phyloP scores from a whole-genome alignment of 2,888 invertebrate genomes.

The Campoplex nolae region DNA sequence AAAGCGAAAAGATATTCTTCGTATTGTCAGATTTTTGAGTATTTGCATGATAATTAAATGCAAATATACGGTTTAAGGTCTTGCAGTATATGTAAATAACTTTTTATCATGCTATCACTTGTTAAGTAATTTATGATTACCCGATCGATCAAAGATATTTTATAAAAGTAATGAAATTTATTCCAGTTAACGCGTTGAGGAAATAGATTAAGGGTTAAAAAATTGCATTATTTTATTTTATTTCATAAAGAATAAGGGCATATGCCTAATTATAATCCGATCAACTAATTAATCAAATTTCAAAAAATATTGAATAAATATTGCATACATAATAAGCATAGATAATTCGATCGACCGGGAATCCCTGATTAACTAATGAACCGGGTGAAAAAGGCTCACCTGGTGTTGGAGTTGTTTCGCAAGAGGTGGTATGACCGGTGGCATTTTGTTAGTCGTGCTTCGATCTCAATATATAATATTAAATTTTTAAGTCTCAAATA shows the following conservation, averaged over 20 bases:
- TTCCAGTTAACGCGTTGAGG: neutral
- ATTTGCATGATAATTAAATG: neutral
- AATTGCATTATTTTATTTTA: neutral
- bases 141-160: neutral
- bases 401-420: slow-evolving; percentile 87
- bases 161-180: neutral
- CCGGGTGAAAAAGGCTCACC: slow-evolving; percentile 84
- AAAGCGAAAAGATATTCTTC: neutral
- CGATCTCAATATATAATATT: slow-evolving; percentile 16
- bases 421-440: slow-evolving; percentile 81
- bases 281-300: neutral
- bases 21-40: neutral
- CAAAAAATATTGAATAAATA: neutral
- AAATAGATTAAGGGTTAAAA: neutral
- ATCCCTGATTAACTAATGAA: neutral
- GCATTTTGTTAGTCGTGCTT: slow-evolving; percentile 75
- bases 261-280: neutral
- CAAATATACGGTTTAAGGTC: neutral
- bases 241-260: too few relatives aligned
- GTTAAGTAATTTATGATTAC: neutral
- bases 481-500: neutral
- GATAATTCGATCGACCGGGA: neutral
- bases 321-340: neutral
- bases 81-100: neutral
- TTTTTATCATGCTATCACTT: neutral